These are phyloP conservation scores for Ladona fulva DNA, from an alignment of 1,140 invertebrate species.

Conservation along the genomic window DNA sequence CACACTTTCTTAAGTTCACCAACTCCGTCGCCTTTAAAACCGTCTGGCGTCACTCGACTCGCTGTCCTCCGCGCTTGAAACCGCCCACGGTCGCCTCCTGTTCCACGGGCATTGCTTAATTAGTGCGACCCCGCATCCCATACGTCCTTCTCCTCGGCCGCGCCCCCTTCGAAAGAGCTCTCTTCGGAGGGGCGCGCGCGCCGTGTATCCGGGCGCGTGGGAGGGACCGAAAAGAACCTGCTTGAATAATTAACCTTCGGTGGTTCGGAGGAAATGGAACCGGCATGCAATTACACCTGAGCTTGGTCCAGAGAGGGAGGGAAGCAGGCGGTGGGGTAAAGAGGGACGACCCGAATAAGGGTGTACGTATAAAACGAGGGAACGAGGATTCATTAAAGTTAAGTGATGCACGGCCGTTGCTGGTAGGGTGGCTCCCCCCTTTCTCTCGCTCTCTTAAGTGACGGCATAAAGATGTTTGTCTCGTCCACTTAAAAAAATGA, in stretches of 20 bases:
- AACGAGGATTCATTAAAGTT: slow-evolving; percentile 10
- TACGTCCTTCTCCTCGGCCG: too few species aligned
- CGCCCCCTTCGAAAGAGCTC: too few species aligned
- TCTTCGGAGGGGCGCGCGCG: too few species aligned
- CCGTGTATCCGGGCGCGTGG: not conserved
- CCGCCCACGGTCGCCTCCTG: too few species aligned
- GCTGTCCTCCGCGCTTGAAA: too few species aligned
- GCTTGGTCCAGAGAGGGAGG: not conserved
- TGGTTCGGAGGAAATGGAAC: slow-evolving; percentile 1
- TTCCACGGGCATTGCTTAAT: too few species aligned
- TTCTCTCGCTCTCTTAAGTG: not conserved
- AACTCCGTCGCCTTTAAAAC: too few species aligned
- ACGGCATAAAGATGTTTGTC: slow-evolving; percentile 9
- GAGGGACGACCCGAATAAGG: not conserved
- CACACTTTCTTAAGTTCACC: too few species aligned
- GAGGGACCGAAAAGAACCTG: not conserved
- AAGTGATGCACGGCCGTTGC: not conserved
- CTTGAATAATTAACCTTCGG: slow-evolving; percentile 9
- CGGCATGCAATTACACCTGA: slow-evolving; percentile 7
- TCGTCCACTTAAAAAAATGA: not conserved
- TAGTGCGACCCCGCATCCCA: too few species aligned
- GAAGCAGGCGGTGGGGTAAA: not conserved
- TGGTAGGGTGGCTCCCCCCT: not conserved
- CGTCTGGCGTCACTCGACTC: too few species aligned
- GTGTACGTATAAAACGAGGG: not conserved